Conservation (phyloP, 2,797 vertebrate species). For the Epinephelus awoara region DNA sequence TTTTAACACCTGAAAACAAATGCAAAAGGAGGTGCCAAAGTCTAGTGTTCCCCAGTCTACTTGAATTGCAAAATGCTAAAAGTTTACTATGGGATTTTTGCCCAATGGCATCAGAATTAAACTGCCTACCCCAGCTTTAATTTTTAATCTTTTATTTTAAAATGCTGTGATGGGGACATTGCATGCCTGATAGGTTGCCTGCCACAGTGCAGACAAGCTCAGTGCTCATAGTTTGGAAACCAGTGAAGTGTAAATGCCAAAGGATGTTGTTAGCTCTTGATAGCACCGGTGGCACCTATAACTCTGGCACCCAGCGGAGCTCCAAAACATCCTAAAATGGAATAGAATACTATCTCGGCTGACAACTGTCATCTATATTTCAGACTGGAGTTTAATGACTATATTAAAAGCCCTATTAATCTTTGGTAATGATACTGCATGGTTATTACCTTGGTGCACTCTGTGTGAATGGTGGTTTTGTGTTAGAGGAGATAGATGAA, state of each 20-base stretch:
- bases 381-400: constrained; percentile 73
- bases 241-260: constrained; percentile 72
- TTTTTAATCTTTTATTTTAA: constrained; percentile 2
- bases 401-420: constrained; percentile 81
- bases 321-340: constrained; percentile 52
- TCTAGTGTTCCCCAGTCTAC: too few relatives aligned
- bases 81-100: too few relatives aligned
- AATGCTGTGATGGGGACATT: background rate
- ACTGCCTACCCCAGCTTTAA: too few relatives aligned
- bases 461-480: constrained; percentile 42
- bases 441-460: constrained; percentile 70
- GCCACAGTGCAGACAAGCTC: constrained; percentile 21
- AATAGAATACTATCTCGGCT: constrained; percentile 48
- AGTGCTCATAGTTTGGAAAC: constrained; percentile 38
- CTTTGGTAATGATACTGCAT: constrained; percentile 72
- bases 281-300: constrained; percentile 63
- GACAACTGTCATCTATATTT: constrained; percentile 76
- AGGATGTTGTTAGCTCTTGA: constrained; percentile 66
- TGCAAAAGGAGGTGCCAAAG: too few relatives aligned
- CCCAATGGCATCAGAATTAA: too few relatives aligned
- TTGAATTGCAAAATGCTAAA: too few relatives aligned
- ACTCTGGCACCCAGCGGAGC: constrained; percentile 54
- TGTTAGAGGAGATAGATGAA: constrained; percentile 60
- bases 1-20: too few relatives aligned
- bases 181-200: background rate